These are phyloP conservation scores for Molossus molossus DNA, from an alignment of 2,797 vertebrate species.

Conservation along the genomic window DNA sequence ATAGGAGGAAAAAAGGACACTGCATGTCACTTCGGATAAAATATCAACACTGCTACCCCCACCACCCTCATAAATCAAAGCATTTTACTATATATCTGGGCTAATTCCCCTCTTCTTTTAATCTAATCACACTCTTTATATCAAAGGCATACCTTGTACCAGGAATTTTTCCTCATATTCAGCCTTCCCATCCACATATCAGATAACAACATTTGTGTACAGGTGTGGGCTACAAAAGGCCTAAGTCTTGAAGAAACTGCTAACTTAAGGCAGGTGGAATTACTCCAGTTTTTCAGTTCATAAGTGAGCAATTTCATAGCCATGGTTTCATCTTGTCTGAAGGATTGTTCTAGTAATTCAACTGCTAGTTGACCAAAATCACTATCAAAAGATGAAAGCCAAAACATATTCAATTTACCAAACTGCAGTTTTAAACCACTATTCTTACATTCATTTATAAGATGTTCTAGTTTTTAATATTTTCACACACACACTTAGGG, in stretches of 20 bases:
- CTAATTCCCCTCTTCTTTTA: conserved; percentile 13
- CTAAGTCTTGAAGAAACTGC: conserved; percentile 97
- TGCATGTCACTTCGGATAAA: not conserved
- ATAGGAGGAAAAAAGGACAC: not conserved
- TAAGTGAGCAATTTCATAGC: conserved; percentile 99
- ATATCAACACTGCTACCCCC: not conserved
- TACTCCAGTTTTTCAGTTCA: conserved; percentile 99
- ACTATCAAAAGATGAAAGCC: conserved; percentile 87
- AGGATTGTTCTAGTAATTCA: conserved; percentile 98
- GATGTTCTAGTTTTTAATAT: conserved; percentile 50
- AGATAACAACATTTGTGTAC: conserved; percentile 98
- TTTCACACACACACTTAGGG: not conserved
- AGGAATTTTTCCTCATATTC: conserved; percentile 99
- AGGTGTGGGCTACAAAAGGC: conserved; percentile 98
- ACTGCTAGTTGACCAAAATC: conserved; percentile 98
- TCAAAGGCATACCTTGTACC: conserved; percentile 96
- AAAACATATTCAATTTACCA: conserved; percentile 72
- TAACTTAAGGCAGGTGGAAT: conserved; percentile 98
- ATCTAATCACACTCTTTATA: conserved; percentile 9
- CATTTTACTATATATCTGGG: not conserved
- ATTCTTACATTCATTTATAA: conserved; percentile 32
- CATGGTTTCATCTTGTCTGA: conserved; percentile 99
- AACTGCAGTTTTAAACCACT: conserved; percentile 48
- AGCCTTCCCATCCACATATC: conserved; percentile 99
- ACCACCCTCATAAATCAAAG: not conserved